Percentiles rank a stretch among this genome's conserved stretches.
phyloP scores from a whole-genome alignment of 2,797 vertebrate species.

The Benthosema pterotum region DNA sequence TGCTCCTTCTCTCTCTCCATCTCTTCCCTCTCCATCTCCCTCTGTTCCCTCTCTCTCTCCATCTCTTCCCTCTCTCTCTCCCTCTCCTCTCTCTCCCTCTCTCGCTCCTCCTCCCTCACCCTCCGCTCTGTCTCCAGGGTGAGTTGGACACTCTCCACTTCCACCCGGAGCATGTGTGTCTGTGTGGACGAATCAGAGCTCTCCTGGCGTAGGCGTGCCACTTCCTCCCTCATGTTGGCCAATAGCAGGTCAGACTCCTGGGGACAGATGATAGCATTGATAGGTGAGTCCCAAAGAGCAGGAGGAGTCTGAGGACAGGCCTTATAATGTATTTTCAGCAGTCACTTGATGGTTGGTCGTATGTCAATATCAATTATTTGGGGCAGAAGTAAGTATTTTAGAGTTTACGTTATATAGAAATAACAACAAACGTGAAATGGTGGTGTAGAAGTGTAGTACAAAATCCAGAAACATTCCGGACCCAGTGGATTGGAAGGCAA shows the following conservation, averaged over 20 bases:
- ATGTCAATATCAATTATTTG: too few species aligned
- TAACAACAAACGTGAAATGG: too few species aligned
- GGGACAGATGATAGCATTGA: too few species aligned
- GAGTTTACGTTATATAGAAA: too few species aligned
- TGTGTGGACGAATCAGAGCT: conserved; percentile 44
- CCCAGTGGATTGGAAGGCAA: too few species aligned
- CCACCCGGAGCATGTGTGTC: conserved; percentile 6
- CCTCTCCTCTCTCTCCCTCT: conserved; percentile 19
- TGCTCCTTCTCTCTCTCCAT: conserved; percentile 9
- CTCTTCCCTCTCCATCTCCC: conserved; percentile 5
- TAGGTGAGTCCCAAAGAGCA: rapidly evolving
- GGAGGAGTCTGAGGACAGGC: too few species aligned
- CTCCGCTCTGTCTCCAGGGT: conserved; percentile 66
- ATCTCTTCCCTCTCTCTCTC: background rate
- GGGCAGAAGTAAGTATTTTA: too few species aligned
- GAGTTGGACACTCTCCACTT: conserved; percentile 28
- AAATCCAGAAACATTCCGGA: too few species aligned
- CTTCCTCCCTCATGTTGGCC: conserved; percentile 40
- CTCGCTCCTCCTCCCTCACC: conserved; percentile 51
- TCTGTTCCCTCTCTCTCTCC: background rate
- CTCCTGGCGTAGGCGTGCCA: conserved; percentile 33
- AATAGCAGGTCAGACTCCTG: conserved; percentile 40
- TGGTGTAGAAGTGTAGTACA: too few species aligned
- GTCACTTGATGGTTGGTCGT: too few species aligned
- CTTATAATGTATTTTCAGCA: too few species aligned